Base-by-base conservation (phyloP, 2,888 invertebrate genomes). In the Heliconius erato region DNA sequence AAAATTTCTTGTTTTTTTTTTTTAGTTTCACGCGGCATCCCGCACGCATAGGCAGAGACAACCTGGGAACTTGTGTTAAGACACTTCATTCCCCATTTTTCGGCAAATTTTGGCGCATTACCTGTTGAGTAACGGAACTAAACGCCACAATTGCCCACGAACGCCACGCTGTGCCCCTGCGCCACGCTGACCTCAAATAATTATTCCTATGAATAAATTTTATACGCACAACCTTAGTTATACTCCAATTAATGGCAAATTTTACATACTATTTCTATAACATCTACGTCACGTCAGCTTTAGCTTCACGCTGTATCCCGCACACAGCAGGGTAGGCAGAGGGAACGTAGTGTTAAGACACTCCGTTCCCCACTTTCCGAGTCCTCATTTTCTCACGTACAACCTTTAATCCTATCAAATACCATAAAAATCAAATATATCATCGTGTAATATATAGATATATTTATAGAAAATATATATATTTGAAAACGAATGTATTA, bases 401-500 rank as follows among this genome's bases (percentile, higher is more conserved):
- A 68, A 32, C 19, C 14, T 69, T 69, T 2, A n/a, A 71, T n/a
- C 23, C n/a, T 11, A 71, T 71, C 12, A 71, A 40, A 69, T 77
- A 69, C 63, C 71, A 44, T 77, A 28, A 32, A 32, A 32, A 32
- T 32, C 19, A 44, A 71, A 77, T n/a, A 77, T 35, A 71, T 71
- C 32, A 81, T 71, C 40, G 63, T 77, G n/a, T 65, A 68, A 63
- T 76, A 81, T 59, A 81, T 28, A 44, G 1, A 12, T 44, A 40
- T 40, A 40, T 11, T 1, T 40, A 9, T 32, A 32, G 3, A 32
- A 2, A 3, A 32, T 32, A 32, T 32, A 32, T 5, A 49, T 49
- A 49, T 19, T 16, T 49, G 44, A 69, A 63, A 77, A 81, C 71
- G 71, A 44, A 71, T 59, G 77, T 78, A 72, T 81, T 59, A 72